Evolutionary conservation across 2,888 invertebrate genomes (phyloP), one percentile per base, ranked within the genome.

Genomic region (Tricholauxania praeusta): DNA sequence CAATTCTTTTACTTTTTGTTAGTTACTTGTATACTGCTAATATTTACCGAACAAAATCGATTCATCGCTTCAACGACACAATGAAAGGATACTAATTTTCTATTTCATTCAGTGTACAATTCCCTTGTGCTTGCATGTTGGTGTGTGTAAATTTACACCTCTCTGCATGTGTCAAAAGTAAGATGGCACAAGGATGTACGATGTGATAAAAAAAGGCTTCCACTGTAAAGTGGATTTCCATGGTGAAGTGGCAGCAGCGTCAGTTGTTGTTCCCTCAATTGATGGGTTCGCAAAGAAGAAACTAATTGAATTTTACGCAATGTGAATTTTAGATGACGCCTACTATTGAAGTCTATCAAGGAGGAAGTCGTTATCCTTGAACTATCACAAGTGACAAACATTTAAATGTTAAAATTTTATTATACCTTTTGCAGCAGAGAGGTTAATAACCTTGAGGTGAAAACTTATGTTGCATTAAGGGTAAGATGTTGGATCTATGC

Each of bases 221-320:
- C 63, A 62, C 17, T 62, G 47, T 62, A 10, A 47, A 62, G 62
- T 62, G 5, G 0, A 47, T 15, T 47, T 62, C 17, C 39, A 39
- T 39, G 39, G 39, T 39, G 10, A 39, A 39, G 10, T 10, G 10
- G 39, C 39, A 39, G 39, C 39, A 39, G 39, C 10, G 39, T 10
- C 39, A 39, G 7, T 39, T 39, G 39, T 10, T 39, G 39, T 39
- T 7, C 10, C 10, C 39, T 39, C 39, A 10, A 39, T 39, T 39
- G 39, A 39, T 39, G 39, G 15, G 47, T 47, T 15, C 32, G 39
- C 15, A 12, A n/a, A 10, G 48, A 63, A 19, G n/a, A 47, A 47
- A 14, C 48, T 63, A 63, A 63, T 48, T 63, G 63, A 63, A 63
- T 63, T 63, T 48, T 12, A 63, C 63, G 48, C 63, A 63, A 48